Evolutionary conservation across 2,888 invertebrate species (phyloP).

Genomic region (Ennomos erosarius): DNA sequence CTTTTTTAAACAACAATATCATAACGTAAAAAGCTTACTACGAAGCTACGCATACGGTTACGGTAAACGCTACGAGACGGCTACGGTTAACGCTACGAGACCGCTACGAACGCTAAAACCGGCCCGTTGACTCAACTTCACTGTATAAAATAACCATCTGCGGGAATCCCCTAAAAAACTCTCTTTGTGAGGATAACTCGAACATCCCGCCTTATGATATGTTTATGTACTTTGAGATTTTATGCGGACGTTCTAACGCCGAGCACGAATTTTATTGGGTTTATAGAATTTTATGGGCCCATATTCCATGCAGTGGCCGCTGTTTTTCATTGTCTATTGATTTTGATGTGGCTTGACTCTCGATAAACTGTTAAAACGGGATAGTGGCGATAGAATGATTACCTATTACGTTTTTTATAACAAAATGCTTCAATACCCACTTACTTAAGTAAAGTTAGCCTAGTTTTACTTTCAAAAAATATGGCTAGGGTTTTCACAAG

Average conservation of each 20-base stretch:
- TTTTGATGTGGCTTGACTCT: conserved; percentile 62
- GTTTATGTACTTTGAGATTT: conserved; percentile 85
- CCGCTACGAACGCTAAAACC: conserved; percentile 52
- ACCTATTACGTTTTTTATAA: conserved; percentile 18
- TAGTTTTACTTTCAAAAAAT: too few relatives aligned
- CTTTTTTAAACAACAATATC: conserved; percentile 12
- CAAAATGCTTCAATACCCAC: conserved; percentile 18
- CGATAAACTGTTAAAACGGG: conserved; percentile 58
- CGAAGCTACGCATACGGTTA: conserved; percentile 35
- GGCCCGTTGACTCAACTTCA: conserved; percentile 74
- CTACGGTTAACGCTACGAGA: conserved; percentile 48
- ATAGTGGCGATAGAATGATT: conserved; percentile 22
- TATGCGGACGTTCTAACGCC: conserved; percentile 83
- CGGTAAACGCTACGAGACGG: conserved; percentile 43
- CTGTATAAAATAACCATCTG: conserved; percentile 85
- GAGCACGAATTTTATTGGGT: conserved; percentile 84
- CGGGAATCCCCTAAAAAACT: conserved; percentile 78
- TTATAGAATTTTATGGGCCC: conserved; percentile 84
- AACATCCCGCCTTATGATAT: conserved; percentile 83
- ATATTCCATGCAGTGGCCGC: conserved; percentile 78
- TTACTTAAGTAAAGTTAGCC: too few relatives aligned
- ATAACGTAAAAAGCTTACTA: conserved; percentile 17
- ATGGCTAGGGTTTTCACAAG: too few relatives aligned
- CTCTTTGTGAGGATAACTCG: conserved; percentile 67
- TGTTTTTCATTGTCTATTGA: conserved; percentile 83